Conservation (phyloP, 2,113 vertebrate species). For the Oryzias javanicus region DNA sequence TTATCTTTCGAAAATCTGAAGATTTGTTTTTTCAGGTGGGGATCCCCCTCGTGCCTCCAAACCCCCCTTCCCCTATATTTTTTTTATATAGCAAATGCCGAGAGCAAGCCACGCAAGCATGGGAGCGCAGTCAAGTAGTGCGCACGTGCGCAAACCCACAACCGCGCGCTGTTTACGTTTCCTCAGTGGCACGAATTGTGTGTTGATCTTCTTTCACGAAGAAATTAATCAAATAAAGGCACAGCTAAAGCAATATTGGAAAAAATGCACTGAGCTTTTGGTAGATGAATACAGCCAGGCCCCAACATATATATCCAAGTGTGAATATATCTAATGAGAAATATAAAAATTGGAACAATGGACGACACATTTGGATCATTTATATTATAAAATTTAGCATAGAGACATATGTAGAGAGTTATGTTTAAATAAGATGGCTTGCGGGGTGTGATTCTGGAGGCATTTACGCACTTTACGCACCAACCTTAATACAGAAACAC, state of each 20-base stretch:
- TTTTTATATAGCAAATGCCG: conserved; percentile 38
- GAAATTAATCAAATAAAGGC: background rate
- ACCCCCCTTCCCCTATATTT: background rate
- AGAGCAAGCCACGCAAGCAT: conserved; percentile 60
- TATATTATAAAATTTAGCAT: too few species aligned
- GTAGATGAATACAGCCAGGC: too few species aligned
- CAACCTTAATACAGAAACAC: too few species aligned
- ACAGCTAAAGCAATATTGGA: background rate
- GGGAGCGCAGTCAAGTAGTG: conserved; percentile 50
- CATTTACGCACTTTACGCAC: too few species aligned
- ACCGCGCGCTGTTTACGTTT: conserved; percentile 24
- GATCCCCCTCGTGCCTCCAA: background rate
- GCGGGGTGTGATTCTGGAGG: too few species aligned
- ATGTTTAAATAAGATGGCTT: too few species aligned
- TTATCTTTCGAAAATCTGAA: conserved; percentile 43
- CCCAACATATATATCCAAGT: too few species aligned
- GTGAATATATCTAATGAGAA: too few species aligned
- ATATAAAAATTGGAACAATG: too few species aligned
- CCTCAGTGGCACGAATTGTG: conserved; percentile 5
- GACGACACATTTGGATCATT: too few species aligned
- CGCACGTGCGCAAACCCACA: conserved; percentile 42
- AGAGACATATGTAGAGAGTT: too few species aligned
- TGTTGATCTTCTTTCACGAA: background rate
- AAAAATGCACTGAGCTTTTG: background rate
- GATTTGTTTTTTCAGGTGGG: conserved; percentile 32